Evolutionary conservation across 1,140 invertebrate species (phyloP).

Genomic region (Bradysia coprophila): DNA sequence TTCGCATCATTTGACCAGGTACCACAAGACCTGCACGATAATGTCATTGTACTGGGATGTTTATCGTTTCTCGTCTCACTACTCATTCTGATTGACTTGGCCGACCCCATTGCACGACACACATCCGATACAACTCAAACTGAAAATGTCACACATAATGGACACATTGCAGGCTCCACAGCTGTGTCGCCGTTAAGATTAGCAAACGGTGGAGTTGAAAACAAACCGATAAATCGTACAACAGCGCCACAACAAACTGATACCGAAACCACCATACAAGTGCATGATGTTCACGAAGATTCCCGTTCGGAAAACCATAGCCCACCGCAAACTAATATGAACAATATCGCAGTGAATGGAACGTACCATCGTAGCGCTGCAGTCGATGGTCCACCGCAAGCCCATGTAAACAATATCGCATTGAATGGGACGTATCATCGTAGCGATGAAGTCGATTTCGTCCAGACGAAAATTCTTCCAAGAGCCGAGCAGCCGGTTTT

Average conservation of each 20-base stretch:
- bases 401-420: not conserved
- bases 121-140: conserved; percentile 2
- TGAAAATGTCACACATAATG: not conserved
- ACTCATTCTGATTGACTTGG: conserved; percentile 3
- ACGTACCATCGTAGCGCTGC: not conserved
- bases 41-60: conserved; percentile 4
- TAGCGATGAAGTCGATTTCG: conserved; percentile 2
- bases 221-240: not conserved
- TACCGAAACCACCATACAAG: not conserved
- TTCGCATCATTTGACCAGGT: conserved; percentile 5
- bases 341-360: not conserved
- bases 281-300: not conserved
- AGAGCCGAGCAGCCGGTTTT: conserved; percentile 2
- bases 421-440: conserved; percentile 1
- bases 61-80: conserved; percentile 5
- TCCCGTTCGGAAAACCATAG: not conserved
- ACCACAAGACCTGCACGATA: conserved; percentile 4
- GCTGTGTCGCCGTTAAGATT: not conserved
- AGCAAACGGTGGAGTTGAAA: not conserved
- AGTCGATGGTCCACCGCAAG: too few species aligned
- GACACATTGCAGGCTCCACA: not conserved
- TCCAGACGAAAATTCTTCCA: conserved; percentile 3
- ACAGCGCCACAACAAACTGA: too few species aligned
- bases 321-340: too few species aligned
- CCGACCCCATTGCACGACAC: conserved; percentile 2